These are phyloP conservation scores for Philonicus albiceps DNA, from an alignment of 2,888 invertebrate species.

Conservation along the genomic window DNA sequence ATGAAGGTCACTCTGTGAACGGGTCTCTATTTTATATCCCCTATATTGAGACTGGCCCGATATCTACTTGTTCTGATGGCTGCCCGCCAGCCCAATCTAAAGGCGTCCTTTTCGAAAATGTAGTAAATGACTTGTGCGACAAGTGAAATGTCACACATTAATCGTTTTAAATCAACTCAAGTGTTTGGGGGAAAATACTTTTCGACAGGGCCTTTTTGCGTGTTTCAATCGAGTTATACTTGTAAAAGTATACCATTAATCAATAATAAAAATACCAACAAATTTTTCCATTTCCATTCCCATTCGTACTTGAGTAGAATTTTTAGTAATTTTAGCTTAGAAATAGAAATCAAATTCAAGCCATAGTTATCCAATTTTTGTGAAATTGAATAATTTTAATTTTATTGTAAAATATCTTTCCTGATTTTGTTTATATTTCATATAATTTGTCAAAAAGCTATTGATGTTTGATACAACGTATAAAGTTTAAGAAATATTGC, in stretches of 20 bases:
- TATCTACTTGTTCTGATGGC: not conserved
- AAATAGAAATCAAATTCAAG: no score
- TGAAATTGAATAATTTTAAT: no score
- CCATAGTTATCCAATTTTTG: no score
- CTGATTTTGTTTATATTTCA: no score
- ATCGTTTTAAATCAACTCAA: not conserved
- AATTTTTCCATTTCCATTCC: not conserved
- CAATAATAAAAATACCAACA: not conserved
- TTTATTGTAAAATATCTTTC: no score
- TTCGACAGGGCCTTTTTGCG: not conserved
- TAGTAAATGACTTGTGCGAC: not conserved
- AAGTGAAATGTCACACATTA: not conserved
- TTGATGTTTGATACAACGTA: no score
- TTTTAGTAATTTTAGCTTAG: not conserved
- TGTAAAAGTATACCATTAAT: not conserved
- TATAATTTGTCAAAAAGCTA: no score
- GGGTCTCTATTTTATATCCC: not conserved
- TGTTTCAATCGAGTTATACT: not conserved
- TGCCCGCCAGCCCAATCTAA: not conserved
- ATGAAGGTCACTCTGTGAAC: not conserved
- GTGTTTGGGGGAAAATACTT: not conserved
- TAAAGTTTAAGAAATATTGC: no score
- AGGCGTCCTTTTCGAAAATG: not conserved
- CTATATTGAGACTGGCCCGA: not conserved
- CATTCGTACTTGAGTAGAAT: not conserved